Evolutionary conservation across 2,113 vertebrate species (phyloP).

Genomic region (Microcebus tavaratra): DNA sequence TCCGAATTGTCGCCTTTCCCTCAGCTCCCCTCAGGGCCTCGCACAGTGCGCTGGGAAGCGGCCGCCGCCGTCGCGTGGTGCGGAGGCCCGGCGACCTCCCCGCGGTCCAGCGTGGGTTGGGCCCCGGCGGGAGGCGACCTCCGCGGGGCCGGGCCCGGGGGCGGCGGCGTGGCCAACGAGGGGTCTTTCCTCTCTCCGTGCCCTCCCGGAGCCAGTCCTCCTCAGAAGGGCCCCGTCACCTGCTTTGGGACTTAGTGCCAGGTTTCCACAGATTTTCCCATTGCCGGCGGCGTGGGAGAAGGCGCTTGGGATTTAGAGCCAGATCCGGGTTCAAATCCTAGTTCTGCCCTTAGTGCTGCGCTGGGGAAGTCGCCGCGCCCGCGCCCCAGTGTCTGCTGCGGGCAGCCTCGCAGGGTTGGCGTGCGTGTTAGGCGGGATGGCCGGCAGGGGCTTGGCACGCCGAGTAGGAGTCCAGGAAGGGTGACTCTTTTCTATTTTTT

Average conservation of each 20-base stretch:
- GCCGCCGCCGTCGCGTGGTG: too few species aligned
- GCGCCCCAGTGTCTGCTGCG: too few species aligned
- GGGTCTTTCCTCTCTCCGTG: too few species aligned
- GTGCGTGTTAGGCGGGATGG: too few species aligned
- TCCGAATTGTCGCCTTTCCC: rapidly evolving
- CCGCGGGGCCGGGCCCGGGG: background rate
- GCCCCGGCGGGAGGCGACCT: background rate
- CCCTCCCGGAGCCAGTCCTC: background rate
- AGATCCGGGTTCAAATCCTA: background rate
- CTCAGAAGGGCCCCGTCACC: too few species aligned
- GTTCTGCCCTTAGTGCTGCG: rapidly evolving
- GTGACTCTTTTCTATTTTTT: too few species aligned
- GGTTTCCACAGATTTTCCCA: background rate
- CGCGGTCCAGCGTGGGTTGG: rapidly evolving
- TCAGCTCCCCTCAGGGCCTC: rapidly evolving
- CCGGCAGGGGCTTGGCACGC: background rate
- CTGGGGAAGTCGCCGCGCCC: rapidly evolving
- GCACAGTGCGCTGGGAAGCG: rapidly evolving
- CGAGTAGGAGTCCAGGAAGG: too few species aligned
- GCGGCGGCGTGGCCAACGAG: too few species aligned
- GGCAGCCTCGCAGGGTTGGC: background rate
- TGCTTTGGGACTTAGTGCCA: background rate
- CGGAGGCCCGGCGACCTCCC: rapidly evolving
- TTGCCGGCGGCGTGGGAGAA: rapidly evolving
- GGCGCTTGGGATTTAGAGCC: background rate